Percentiles rank a stretch among this genome's conserved stretches.
phyloP scores from a whole-genome alignment of 2,113 vertebrate species.

The Mormoops blainvillei region DNA sequence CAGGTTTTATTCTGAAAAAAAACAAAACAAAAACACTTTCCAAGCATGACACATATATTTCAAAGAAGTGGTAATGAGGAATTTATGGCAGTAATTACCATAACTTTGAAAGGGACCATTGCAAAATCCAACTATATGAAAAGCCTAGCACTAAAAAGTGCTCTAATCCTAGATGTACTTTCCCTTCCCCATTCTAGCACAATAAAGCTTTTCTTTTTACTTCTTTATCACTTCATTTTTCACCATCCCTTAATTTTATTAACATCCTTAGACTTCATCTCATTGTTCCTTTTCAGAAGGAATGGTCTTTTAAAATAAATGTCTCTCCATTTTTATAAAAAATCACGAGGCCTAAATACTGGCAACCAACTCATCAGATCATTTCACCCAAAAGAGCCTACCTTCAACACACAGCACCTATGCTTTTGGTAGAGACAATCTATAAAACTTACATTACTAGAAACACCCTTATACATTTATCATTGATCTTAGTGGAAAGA shows the following conservation, averaged over 20 bases:
- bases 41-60: constrained; percentile 1
- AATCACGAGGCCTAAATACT: not conserved
- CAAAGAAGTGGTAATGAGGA: constrained; percentile 23
- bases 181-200: not conserved
- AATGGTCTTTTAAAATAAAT: constrained; percentile 32
- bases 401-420: not conserved
- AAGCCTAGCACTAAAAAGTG: not conserved
- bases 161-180: not conserved
- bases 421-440: not conserved
- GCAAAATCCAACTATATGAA: constrained; percentile 10
- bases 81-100: constrained; percentile 9
- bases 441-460: not conserved
- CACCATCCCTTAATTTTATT: constrained; percentile 5
- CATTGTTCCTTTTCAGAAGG: not conserved
- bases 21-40: not conserved
- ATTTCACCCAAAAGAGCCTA: not conserved
- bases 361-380: not conserved
- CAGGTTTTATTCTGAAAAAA: not conserved
- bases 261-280: constrained; percentile 16
- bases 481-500: not conserved
- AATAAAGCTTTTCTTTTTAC: not conserved
- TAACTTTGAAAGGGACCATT: not conserved
- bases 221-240: not conserved
- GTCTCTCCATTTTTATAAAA: not conserved
- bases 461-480: not conserved